Evolutionary conservation across 2,888 invertebrate genomes (phyloP).

Genomic region (Sympetrum striolatum): DNA sequence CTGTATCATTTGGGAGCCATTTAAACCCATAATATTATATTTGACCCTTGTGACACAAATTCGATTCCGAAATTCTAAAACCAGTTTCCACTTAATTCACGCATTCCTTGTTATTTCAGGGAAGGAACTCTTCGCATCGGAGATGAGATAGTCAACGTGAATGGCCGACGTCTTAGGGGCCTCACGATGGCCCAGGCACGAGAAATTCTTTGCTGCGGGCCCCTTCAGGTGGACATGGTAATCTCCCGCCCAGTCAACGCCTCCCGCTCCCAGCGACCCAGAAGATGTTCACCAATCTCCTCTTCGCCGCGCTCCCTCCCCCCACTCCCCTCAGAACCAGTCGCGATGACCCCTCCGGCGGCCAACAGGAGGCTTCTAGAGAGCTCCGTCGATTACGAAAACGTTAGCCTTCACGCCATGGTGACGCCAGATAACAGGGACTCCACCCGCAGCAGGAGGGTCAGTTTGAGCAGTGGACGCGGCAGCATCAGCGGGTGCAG

Average conservation of each 20-base stretch:
- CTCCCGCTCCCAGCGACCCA: neutral
- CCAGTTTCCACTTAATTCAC: too few species aligned
- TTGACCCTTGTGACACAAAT: neutral
- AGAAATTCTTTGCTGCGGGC: conserved; percentile 63
- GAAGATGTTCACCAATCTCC: conserved; percentile 31
- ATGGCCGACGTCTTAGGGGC: conserved; percentile 72
- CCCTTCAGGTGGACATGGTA: conserved; percentile 51
- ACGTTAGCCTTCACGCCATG: conserved; percentile 55
- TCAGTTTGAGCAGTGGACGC: conserved; percentile 59
- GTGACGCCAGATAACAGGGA: neutral
- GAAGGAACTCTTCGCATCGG: conserved; percentile 72
- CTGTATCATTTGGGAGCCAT: too few species aligned
- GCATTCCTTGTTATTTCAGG: conserved; percentile 57
- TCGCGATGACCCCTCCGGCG: neutral
- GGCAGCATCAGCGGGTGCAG: conserved; percentile 54
- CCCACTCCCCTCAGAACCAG: neutral
- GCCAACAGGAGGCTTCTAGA: conserved; percentile 63
- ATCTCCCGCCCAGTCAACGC: conserved; percentile 48
- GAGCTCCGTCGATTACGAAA: conserved; percentile 76
- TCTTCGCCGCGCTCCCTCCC: neutral
- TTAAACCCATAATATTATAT: neutral
- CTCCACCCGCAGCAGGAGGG: conserved; percentile 53
- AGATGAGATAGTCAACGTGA: conserved; percentile 76
- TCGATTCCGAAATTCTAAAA: neutral
- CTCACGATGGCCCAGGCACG: conserved; percentile 71